Evolutionary conservation across 2,888 invertebrate species (phyloP), one percentile per base, ranked within the genome.

Genomic region (Tillus elongatus): DNA sequence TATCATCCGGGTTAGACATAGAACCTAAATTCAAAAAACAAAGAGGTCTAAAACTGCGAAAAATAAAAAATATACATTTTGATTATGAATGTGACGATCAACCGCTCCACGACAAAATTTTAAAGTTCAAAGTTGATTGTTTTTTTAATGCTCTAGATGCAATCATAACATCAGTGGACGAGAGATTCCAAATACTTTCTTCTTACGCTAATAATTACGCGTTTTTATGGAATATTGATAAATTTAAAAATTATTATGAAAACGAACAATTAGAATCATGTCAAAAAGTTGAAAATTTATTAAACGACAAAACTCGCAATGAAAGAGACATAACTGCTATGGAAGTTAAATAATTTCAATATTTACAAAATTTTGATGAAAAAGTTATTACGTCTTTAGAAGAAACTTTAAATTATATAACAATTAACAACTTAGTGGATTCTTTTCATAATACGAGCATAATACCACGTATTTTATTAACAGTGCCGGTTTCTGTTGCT

Each of bases 11-110:
- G 4, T 19, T 33, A 33, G 33, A 33, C 33, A 15, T 33, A 33
- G 33, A 33, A 33, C 15, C 33, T 19, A 33, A 29, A 29, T 29
- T 29, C 30, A 29, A 29, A n/a, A n/a, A 29, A 11, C 30, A 29
- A n/a, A 29, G 4, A 11, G 30, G 30, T 11, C 30, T 29, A 11
- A 29, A 29, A 8, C 9, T 4, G 6, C 4, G 11, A 29, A 29
- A 8, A 11, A 6, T 29, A 29, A n/a, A 11, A 29, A 19, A 19
- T n/a, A n/a, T n/a, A n/a, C 24, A 19, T 8, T 19, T 19, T 19
- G 24, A 29, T 11, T 29, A 11, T 29, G 12, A 29, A 29, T 29
- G n/a, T 10, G 12, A 19, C n/a, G n/a, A 29, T 29, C 6, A 29
- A 29, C 30, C 30, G 11, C 4, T 29, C 6, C 12, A 29, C 30